Evolutionary conservation across 2,888 invertebrate species (phyloP), one percentile per base, ranked within the genome.

Genomic region (Calameuta idolon): DNA sequence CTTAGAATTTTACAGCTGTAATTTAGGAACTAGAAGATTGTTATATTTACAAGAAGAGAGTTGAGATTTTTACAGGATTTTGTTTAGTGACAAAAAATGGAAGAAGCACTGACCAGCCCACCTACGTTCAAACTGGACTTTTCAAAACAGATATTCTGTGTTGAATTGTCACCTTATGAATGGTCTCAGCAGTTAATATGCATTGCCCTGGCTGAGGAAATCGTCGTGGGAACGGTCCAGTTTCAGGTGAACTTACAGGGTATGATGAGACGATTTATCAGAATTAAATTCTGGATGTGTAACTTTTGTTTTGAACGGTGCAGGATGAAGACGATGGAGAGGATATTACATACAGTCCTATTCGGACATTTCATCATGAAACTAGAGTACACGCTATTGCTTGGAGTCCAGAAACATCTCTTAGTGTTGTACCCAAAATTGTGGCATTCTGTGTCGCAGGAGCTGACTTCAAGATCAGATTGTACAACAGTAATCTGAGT

Each of bases 171-270:
- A 30, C 93, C 93, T 2, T 94, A 92, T 83, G 94, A 95, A 87
- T 94, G 94, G 93, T 95, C 94, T 1, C 94, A 94, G 83, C 94
- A 95, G 89, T 90, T 95, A 74, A 90, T 95, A 79, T 93, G 94
- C 76, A 92, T 95, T 73, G 95, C 94, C 0, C 92, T 94, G 75
- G 89, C 92, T 71, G 93, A 93, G 69, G 93, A 93, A 88, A 92
- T 95, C 40, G 88, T 94, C 23, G 89, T 95, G 31, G 94, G 93
- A 9, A 90, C 93, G 74, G 85, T 95, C 9, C 92, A 92, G 82
- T 93, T 94, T 90, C 93, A 94, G 89, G 95, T 94, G 91, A 90
- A 89, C 89, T 34, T 23, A 23, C 9, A 75, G n/a, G 34, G 11
- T 34, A 33, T 23, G 71, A 69, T 30, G 23, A 31, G 15, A 71